Percentiles rank a stretch among this genome's conserved stretches.
These are phyloP conservation scores for Chirona hameri DNA, from an alignment of 2,888 invertebrate species.

Conservation along the genomic window DNA sequence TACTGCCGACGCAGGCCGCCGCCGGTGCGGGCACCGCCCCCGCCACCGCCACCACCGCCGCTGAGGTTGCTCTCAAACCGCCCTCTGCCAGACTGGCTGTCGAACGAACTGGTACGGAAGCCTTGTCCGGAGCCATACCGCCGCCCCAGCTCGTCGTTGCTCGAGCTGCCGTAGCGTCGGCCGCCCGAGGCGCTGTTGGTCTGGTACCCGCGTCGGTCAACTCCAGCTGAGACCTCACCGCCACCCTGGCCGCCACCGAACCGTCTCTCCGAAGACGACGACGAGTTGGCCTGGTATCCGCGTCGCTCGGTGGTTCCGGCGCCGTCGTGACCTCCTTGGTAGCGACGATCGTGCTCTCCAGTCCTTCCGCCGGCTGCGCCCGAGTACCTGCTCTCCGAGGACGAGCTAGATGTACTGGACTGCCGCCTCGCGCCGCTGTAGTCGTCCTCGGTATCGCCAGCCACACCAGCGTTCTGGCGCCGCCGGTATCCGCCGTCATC, in stretches of 20 bases:
- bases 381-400: not conserved
- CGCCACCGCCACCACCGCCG: not conserved
- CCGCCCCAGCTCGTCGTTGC: not conserved
- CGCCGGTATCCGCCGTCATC: not conserved
- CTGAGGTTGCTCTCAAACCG: not conserved
- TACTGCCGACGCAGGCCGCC: not conserved
- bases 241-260: not conserved
- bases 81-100: not conserved
- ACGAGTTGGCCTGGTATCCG: not conserved
- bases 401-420: not conserved
- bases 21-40: not conserved
- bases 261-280: not conserved
- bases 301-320: not conserved
- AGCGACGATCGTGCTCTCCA: not conserved
- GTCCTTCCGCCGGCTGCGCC: not conserved
- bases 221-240: not conserved
- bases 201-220: not conserved
- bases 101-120: not conserved
- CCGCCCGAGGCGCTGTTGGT: not conserved
- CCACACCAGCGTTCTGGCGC: not conserved
- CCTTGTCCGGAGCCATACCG: conserved; percentile 11
- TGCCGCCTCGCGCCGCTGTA: not conserved
- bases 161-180: not conserved
- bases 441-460: not conserved
- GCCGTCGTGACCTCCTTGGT: not conserved